Base-by-base conservation (phyloP, 2,888 invertebrate genomes). In the Lottia scabra region DNA sequence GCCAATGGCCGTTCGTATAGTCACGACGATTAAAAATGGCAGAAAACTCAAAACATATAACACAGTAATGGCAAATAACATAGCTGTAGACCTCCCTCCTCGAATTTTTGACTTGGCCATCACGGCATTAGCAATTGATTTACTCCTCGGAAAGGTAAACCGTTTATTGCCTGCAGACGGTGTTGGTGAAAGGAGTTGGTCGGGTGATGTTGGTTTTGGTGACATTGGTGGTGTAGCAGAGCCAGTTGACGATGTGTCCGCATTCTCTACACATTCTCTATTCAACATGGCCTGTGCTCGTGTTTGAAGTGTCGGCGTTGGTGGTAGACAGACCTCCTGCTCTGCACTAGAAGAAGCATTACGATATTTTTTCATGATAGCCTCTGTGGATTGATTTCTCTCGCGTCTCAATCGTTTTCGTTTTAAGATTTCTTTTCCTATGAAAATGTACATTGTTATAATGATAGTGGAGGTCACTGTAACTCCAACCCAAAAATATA, bases 21-120 rank as follows among this genome's bases (percentile, higher is more conserved):
- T 77, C 67, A 74, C 75, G 45, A 78, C 75, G 43, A 80, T 76
- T n/a, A 80, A 76, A 62, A 79, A 77, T 2, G 80, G 80, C 30
- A 80, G 68, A 65, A 79, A 79, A 13, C 78, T 75, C 26, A 78
- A 26, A 23, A 80, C 69, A 67, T 76, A 80, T n/a, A 78, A 77
- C n/a, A 77, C 73, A 5, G 78, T 79, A 48, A 80, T 77, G 15
- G 75, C 75, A 48, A 79, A 79, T 48, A 80, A 68, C 75, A 79
- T 78, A 10, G 75, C 63, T 0, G 80, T 80, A 15, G 80, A 65
- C 45, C 67, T 66, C n/a, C 73, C 72, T 0, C 76, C 71, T 0
- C 73, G 67, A 19, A 71, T 65, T 0, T 68, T 56, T 10, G 56
- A 56, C 23, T 56, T 56, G 56, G 19, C 23, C 12, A 19, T 12